Evolutionary conservation across 1,140 invertebrate species (phyloP).

Genomic region (Aplysia californica): DNA sequence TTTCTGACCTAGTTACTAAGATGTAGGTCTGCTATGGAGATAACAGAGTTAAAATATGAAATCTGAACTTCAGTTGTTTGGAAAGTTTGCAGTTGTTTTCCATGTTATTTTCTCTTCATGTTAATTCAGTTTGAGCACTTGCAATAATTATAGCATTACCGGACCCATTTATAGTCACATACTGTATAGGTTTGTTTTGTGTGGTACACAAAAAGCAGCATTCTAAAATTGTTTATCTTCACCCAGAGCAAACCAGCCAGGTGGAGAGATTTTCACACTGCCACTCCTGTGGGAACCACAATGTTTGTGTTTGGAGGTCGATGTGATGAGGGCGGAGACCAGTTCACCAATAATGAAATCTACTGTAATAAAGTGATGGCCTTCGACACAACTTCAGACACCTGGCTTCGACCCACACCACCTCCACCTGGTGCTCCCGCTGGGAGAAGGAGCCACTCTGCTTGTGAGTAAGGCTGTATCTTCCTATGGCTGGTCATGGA

Average conservation of each 20-base stretch:
- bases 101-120: no score
- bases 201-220: not conserved
- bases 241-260: slow-evolving; percentile 73
- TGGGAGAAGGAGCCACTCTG: slow-evolving; percentile 87
- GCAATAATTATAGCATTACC: no score
- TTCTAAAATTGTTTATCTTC: not conserved
- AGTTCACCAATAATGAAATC: slow-evolving; percentile 76
- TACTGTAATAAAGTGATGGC: slow-evolving; percentile 84
- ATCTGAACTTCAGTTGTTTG: no score
- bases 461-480: slow-evolving; percentile 74
- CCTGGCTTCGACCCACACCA: slow-evolving; percentile 76
- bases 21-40: no score
- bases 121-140: no score
- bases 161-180: no score
- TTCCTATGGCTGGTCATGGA: no score
- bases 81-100: no score
- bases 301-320: slow-evolving; percentile 92
- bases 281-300: slow-evolving; percentile 76
- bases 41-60: no score
- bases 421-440: slow-evolving; percentile 73
- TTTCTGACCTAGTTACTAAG: no score
- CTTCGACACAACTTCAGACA: slow-evolving; percentile 77
- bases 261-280: slow-evolving; percentile 89
- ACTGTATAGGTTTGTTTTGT: no score
- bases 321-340: slow-evolving; percentile 76